Conservation (phyloP, 2,113 vertebrate genomes). For the Illadopsis cleaveri region DNA sequence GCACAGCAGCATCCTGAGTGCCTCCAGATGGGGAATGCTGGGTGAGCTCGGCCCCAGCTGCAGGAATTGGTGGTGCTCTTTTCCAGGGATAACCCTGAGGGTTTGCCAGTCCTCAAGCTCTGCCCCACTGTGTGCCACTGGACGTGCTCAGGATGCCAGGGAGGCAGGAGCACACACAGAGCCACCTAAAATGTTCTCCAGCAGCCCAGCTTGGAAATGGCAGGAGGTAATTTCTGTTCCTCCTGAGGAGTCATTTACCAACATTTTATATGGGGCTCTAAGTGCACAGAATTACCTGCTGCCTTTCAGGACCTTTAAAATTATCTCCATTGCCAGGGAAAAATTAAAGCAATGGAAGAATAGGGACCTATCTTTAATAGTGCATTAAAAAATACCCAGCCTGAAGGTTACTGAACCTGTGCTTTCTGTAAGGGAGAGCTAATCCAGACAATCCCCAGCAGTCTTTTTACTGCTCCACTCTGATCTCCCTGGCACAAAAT, state of each 20-base stretch:
- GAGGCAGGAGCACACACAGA: not conserved
- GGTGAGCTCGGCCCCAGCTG: not conserved
- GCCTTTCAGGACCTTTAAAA: conserved; percentile 57
- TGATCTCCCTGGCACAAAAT: conserved; percentile 62
- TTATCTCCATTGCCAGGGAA: conserved; percentile 7
- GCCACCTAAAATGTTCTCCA: not conserved
- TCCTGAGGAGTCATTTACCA: conserved; percentile 22
- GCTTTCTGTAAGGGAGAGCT: conserved; percentile 61
- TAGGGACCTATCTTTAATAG: conserved; percentile 28
- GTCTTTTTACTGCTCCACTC: conserved; percentile 53
- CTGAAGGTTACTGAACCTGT: conserved; percentile 59
- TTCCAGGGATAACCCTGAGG: not conserved
- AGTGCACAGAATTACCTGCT: conserved; percentile 16
- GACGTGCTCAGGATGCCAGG: rapidly evolving
- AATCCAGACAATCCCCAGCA: conserved; percentile 62
- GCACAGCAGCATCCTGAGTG: rapidly evolving
- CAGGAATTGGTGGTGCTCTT: not conserved
- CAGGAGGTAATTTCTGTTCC: not conserved
- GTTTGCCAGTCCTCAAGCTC: not conserved
- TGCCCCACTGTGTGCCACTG: not conserved
- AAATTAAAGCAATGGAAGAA: conserved; percentile 57
- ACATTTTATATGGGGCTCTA: conserved; percentile 20
- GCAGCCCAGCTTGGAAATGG: not conserved
- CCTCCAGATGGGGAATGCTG: not conserved
- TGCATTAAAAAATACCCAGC: conserved; percentile 10